phyloP scores from a whole-genome alignment of 2,888 invertebrate species.

The Drepana falcataria region DNA sequence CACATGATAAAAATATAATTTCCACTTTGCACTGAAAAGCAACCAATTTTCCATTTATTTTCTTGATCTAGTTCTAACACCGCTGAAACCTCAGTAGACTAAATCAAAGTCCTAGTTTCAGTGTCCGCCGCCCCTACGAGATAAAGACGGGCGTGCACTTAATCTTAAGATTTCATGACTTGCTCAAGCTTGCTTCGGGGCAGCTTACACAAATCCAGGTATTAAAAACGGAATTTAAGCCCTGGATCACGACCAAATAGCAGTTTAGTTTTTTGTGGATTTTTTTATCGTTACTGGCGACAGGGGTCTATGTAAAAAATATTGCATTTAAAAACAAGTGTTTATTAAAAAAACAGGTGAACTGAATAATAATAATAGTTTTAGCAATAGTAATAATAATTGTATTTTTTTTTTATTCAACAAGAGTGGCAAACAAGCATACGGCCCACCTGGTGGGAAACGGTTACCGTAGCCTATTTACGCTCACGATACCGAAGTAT shows the following conservation, averaged over 20 bases:
- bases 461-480: no score
- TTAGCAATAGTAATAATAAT: no score
- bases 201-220: constrained; percentile 32
- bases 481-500: no score
- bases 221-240: constrained; percentile 37
- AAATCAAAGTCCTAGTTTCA: constrained; percentile 9
- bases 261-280: constrained; percentile 1
- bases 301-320: no score
- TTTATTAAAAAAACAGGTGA: no score
- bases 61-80: background rate
- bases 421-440: no score
- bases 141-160: constrained; percentile 30
- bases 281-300: background rate
- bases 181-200: constrained; percentile 14
- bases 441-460: no score
- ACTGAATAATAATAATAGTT: no score
- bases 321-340: no score
- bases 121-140: constrained; percentile 25
- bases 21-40: no score
- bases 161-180: constrained; percentile 38
- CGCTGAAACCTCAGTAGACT: background rate
- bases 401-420: no score
- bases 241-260: constrained; percentile 16
- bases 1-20: no score
- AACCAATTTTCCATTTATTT: background rate